A percentile compares a stretch with the other conserved stretches of the same genome.
Evolutionary conservation across 2,888 invertebrate species (phyloP).

Genomic region (Keiferia lycopersicella): DNA sequence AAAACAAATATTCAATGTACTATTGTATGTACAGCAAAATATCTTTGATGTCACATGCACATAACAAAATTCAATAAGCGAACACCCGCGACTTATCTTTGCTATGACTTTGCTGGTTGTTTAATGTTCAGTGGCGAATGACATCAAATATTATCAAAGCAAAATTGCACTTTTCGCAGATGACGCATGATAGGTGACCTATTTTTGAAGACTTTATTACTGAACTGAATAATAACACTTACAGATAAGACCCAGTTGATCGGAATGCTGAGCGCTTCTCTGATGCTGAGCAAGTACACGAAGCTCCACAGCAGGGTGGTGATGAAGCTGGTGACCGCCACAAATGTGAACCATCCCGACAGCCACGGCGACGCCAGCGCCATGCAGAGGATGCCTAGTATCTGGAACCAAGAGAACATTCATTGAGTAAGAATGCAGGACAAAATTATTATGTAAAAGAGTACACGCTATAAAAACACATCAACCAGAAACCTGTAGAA

Average conservation of each 20-base stretch:
- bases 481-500: no score
- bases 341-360: slow-evolving; percentile 92
- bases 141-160: no score
- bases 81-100: no score
- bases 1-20: no score
- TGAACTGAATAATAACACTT: slow-evolving; percentile 54
- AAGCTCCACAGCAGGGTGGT: slow-evolving; percentile 90
- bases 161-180: no score
- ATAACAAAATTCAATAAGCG: no score
- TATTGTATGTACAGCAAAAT: slow-evolving; percentile 1
- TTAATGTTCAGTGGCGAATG: no score
- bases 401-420: slow-evolving; percentile 74
- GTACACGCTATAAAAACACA: no score
- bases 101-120: no score
- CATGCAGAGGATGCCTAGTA: slow-evolving; percentile 93
- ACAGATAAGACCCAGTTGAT: slow-evolving; percentile 93
- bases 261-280: slow-evolving; percentile 88
- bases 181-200: no score
- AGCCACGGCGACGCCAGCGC: slow-evolving; percentile 86
- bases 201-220: no score
- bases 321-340: slow-evolving; percentile 91
- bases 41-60: neutral
- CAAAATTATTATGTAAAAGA: no score
- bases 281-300: slow-evolving; percentile 89
- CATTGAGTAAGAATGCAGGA: neutral